Base-by-base conservation (phyloP, 92 coral and sea anemone species). In the Chrysogorgia sp. region DNA sequence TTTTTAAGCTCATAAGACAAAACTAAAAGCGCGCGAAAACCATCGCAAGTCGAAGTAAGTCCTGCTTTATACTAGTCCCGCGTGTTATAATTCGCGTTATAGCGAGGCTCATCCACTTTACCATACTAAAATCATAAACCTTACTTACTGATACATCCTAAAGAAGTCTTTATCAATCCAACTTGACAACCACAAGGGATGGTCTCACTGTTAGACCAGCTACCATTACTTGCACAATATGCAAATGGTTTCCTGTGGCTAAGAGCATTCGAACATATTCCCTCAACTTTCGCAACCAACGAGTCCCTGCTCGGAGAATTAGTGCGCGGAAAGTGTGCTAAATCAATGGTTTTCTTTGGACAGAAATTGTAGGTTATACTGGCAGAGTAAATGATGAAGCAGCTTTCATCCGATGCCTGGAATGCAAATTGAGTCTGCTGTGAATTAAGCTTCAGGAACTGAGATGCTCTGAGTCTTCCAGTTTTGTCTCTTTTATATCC, bases 271-370 rank as follows among this genome's bases (percentile, higher is more conserved):
- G 12, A 37, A 23, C 79, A 72, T 4, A 8, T 7, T 52, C 79
- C 79, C 30, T 56, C 20, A 34, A 72, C 64, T 30, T 53, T 23
- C 63, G 55, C 22, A 72, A 65, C 45, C 17, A n/a, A 3, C 3
- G 65, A 72, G 10, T 52, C 79, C 31, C 10, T 30, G 20, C 33
- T 19, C 20, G 79, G 79, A 24, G 79, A 58, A 37, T 48, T 33
- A 26, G 65, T 72, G 58, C 58, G 58, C 3, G 79, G 52, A 72
- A 72, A 72, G 10, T 56, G 63, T 0, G 65, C 79, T 26, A 72
- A 10, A 12, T 35, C 4, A 33, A 69, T 22, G 1, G 76, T 47
- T 9, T 47, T 69, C 28, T 47, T 28, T 13, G 52, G 30, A 28
- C 79, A 56, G 37, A 31, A 52, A 30, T 53, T 34, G 53, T 31